phyloP scores from a whole-genome alignment of 2,888 invertebrate species.

The Oeneis ivallda region DNA sequence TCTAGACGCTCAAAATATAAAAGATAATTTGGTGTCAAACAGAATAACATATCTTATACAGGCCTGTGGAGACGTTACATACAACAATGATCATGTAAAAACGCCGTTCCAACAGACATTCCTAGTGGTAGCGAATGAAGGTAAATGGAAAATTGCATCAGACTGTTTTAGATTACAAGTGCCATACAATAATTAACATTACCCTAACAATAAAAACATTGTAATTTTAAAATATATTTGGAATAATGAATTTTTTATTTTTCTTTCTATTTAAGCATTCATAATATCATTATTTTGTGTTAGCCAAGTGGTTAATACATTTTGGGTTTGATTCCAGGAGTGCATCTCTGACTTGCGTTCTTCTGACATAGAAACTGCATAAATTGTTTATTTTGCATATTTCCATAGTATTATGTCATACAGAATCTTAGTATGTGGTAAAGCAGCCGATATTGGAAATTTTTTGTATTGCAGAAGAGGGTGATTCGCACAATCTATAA shows the following conservation, averaged over 20 bases:
- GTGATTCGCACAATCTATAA: too few relatives aligned
- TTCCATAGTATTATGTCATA: too few relatives aligned
- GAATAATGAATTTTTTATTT: neutral
- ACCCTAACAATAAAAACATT: constrained; percentile 1
- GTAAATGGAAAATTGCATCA: constrained; percentile 96
- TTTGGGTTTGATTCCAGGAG: too few relatives aligned
- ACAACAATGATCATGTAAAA: constrained; percentile 78
- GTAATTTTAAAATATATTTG: constrained; percentile 9
- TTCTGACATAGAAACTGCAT: too few relatives aligned
- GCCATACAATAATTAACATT: constrained; percentile 56
- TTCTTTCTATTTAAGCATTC: too few relatives aligned
- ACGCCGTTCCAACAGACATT: constrained; percentile 93
- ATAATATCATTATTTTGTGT: too few relatives aligned
- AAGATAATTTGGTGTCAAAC: constrained; percentile 87
- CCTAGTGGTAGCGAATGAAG: constrained; percentile 91
- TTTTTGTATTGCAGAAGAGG: too few relatives aligned
- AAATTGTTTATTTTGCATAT: too few relatives aligned
- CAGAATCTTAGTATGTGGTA: too few relatives aligned
- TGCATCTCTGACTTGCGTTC: too few relatives aligned
- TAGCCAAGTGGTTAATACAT: too few relatives aligned
- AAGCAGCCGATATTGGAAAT: too few relatives aligned
- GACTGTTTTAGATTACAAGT: constrained; percentile 93
- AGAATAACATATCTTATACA: constrained; percentile 92
- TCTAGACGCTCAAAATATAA: constrained; percentile 93
- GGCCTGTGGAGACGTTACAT: constrained; percentile 91